phyloP scores from a whole-genome alignment of 2,888 invertebrate species.

The Drosophila bunnanda region DNA sequence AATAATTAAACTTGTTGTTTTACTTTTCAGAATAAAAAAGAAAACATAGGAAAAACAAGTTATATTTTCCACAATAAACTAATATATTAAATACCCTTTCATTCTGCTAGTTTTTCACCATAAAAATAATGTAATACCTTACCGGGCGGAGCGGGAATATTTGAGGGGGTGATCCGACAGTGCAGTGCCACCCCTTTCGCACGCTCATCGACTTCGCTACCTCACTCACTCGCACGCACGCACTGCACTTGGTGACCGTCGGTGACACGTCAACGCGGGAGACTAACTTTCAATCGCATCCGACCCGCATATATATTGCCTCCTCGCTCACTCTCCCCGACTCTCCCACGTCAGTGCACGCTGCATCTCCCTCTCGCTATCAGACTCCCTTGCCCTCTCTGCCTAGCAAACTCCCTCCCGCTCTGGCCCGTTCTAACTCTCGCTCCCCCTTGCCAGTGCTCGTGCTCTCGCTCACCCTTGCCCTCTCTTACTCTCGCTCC shows the following conservation, averaged over 20 bases:
- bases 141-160: too few relatives aligned
- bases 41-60: too few relatives aligned
- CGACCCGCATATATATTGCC: slow-evolving; percentile 1
- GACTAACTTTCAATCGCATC: slow-evolving; percentile 3
- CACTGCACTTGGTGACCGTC: slow-evolving; percentile 9
- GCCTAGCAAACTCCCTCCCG: too few relatives aligned
- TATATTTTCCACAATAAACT: too few relatives aligned
- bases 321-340: neutral
- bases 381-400: too few relatives aligned
- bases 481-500: slow-evolving; percentile 5
- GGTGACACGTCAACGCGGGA: slow-evolving; percentile 20
- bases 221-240: slow-evolving; percentile 4
- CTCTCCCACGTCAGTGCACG: slow-evolving; percentile 7
- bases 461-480: neutral
- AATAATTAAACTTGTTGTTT: neutral
- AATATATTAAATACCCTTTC: neutral
- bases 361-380: neutral
- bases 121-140: neutral
- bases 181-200: slow-evolving; percentile 13
- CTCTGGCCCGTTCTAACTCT: too few relatives aligned
- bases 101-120: neutral
- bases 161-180: neutral
- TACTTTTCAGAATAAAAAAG: neutral
- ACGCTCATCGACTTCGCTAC: neutral
- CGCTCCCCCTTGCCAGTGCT: neutral